Evolutionary conservation across 2,113 vertebrate species (phyloP).

Genomic region (Pipa parva): DNA sequence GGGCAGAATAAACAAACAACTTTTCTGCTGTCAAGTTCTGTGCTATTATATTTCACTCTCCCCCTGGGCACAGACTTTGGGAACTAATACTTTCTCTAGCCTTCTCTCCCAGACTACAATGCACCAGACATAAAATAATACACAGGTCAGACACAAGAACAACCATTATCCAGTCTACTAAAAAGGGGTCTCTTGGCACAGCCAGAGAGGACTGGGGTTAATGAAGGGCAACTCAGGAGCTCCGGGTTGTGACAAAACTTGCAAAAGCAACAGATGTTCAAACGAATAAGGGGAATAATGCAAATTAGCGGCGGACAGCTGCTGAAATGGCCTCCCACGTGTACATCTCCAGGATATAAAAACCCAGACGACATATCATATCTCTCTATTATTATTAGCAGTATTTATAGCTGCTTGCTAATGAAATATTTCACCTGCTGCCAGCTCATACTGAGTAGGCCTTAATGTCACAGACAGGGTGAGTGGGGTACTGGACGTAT

Average conservation of each 20-base stretch:
- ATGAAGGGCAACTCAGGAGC: conserved; percentile 11
- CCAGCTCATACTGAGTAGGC: background rate
- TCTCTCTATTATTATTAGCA: conserved; percentile 29
- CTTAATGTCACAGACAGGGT: no score
- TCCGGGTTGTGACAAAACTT: conserved; percentile 28
- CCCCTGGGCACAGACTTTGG: no score
- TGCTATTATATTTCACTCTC: no score
- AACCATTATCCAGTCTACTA: conserved; percentile 6
- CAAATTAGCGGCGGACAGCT: conserved; percentile 21
- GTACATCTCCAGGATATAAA: conserved; percentile 32
- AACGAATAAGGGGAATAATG: conserved; percentile 33
- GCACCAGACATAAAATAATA: background rate
- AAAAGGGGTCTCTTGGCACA: background rate
- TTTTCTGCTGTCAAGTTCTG: no score
- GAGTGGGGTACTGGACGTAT: no score
- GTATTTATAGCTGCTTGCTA: conserved; percentile 26
- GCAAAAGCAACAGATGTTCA: conserved; percentile 34
- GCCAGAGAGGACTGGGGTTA: background rate
- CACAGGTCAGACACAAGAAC: background rate
- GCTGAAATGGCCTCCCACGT: conserved; percentile 19
- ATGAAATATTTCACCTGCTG: conserved; percentile 18
- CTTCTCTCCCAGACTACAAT: background rate
- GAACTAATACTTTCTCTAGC: no score
- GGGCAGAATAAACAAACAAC: no score
- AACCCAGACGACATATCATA: conserved; percentile 34